Conservation (phyloP, 2,113 vertebrate species). For the Pseudopipra pipra region DNA sequence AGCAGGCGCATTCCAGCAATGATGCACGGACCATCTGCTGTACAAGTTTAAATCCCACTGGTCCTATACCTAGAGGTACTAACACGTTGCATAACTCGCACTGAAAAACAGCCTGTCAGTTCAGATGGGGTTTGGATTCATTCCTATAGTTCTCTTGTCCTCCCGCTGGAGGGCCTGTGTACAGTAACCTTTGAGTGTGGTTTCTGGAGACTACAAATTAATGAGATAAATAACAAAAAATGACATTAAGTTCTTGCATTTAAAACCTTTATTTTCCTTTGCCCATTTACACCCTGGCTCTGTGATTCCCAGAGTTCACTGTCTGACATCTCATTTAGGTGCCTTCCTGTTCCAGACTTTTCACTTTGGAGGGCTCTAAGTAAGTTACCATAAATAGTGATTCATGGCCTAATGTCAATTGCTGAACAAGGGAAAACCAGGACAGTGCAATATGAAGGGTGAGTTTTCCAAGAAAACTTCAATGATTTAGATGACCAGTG, state of each 20-base stretch:
- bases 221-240: constrained; percentile 22
- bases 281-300: neutral
- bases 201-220: constrained; percentile 1
- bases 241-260: neutral
- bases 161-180: constrained; percentile 16
- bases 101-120: constrained; percentile 55
- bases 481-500: neutral
- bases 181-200: neutral
- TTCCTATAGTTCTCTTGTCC: constrained; percentile 38
- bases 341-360: neutral
- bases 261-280: neutral
- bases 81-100: constrained; percentile 42
- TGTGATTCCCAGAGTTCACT: neutral
- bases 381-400: neutral
- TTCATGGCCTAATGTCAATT: neutral
- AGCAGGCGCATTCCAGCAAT: constrained; percentile 61
- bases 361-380: neutral
- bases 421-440: neutral
- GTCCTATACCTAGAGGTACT: constrained; percentile 59
- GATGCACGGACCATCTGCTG: constrained; percentile 61
- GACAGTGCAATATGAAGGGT: neutral
- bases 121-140: constrained; percentile 17
- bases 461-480: neutral
- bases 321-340: neutral
- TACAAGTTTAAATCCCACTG: constrained; percentile 61